Evolutionary conservation across 1,140 invertebrate genomes (phyloP).

Genomic region (Bombus confusus): DNA sequence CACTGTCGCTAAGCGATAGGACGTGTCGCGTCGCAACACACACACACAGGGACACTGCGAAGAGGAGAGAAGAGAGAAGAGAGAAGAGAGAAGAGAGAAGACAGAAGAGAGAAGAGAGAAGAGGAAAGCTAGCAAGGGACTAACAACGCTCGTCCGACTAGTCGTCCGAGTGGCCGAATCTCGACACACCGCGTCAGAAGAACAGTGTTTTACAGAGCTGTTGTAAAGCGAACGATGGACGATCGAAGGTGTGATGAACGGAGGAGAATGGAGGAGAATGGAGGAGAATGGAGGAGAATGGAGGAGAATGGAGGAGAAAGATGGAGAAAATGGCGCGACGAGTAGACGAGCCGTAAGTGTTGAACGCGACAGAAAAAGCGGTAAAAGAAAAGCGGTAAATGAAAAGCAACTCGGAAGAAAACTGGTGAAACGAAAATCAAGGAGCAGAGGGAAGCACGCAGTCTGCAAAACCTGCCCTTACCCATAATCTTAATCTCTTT

Average conservation of each 20-base stretch:
- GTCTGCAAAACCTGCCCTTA: slow-evolving; percentile 73
- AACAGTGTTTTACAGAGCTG: neutral
- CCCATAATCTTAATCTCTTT: slow-evolving; percentile 83
- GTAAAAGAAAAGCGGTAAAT: no score
- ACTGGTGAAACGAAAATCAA: slow-evolving; percentile 41
- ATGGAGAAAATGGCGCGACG: neutral
- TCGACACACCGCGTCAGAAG: neutral
- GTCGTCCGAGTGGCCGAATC: neutral
- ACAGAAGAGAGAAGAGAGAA: no score
- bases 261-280: slow-evolving; percentile 11
- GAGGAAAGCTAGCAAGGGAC: no score
- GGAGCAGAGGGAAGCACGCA: slow-evolving; percentile 39
- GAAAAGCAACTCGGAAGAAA: no score
- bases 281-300: slow-evolving; percentile 1
- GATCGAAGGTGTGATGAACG: neutral
- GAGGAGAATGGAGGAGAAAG: slow-evolving; percentile 14
- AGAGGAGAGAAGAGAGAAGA: neutral
- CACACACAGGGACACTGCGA: neutral
- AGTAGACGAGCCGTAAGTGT: slow-evolving; percentile 14
- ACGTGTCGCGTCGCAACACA: no score
- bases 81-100: neutral
- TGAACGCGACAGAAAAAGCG: slow-evolving; percentile 13
- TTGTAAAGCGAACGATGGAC: neutral
- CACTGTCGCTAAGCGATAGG: no score
- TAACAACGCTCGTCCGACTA: neutral